Evolutionary conservation across 1,140 invertebrate species (phyloP).

Genomic region (Bombus vancouverensis): DNA sequence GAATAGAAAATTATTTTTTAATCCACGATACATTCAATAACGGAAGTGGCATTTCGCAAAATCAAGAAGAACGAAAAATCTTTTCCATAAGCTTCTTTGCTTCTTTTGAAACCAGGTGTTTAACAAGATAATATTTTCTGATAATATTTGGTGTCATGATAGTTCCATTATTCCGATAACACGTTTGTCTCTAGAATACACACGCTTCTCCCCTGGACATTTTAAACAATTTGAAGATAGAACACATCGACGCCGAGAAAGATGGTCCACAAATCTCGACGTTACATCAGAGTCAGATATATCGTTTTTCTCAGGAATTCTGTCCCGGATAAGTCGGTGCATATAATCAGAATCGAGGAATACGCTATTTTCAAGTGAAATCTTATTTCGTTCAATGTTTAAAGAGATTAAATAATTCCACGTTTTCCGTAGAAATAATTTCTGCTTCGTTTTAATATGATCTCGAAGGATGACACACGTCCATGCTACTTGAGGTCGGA

Average conservation of each 20-base stretch:
- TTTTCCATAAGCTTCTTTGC: not conserved
- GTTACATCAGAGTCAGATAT: not conserved
- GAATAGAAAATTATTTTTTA: too few relatives aligned
- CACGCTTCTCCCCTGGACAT: not conserved
- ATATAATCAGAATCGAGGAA: not conserved
- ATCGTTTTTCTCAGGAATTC: not conserved
- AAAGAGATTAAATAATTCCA: not conserved
- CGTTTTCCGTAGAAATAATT: not conserved
- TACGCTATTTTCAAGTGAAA: not conserved
- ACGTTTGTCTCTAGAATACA: not conserved
- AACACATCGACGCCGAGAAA: not conserved
- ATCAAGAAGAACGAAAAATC: too few relatives aligned
- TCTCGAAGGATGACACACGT: not conserved
- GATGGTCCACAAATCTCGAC: not conserved
- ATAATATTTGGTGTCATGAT: not conserved
- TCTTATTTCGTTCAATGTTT: not conserved
- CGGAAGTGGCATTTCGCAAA: not conserved
- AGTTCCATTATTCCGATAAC: not conserved
- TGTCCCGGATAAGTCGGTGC: not conserved
- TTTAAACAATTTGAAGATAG: constrained; percentile 2
- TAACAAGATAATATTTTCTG: not conserved
- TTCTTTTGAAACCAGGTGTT: not conserved
- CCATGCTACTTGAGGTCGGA: not conserved
- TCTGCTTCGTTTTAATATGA: not conserved
- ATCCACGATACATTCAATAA: too few relatives aligned